A percentile compares a stretch with the other conserved stretches of the same genome.
These are phyloP conservation scores for Rhingia rostrata DNA, from an alignment of 2,888 invertebrate species.

Conservation along the genomic window DNA sequence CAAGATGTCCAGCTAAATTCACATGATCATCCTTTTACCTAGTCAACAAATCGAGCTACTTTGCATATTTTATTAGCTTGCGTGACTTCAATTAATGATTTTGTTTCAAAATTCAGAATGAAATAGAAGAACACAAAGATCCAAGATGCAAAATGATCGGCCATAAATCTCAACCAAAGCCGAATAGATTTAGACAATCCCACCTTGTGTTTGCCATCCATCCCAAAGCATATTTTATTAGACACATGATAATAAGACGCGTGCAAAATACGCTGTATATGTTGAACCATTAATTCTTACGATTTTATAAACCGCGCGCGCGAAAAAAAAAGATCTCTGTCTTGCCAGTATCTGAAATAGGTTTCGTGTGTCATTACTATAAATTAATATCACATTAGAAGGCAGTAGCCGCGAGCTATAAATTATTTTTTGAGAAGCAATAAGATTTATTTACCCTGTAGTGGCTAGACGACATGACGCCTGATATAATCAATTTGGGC, in stretches of 20 bases:
- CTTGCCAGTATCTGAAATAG: neutral
- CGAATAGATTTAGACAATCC: neutral
- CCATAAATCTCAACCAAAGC: conserved; percentile 3
- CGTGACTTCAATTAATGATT: conserved; percentile 19
- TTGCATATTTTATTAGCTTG: conserved; percentile 36
- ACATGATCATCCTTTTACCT: conserved; percentile 5
- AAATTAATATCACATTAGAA: conserved; percentile 11
- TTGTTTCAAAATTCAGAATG: neutral
- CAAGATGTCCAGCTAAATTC: neutral
- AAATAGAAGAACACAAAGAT: neutral
- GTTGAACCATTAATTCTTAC: neutral
- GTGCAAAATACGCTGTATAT: neutral
- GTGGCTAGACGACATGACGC: conserved; percentile 16
- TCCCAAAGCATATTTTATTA: conserved; percentile 7
- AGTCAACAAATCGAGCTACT: neutral
- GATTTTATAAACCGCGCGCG: neutral
- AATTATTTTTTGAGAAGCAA: conserved; percentile 8
- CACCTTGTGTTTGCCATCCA: neutral
- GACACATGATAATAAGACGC: conserved; percentile 32
- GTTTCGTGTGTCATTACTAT: conserved; percentile 1
- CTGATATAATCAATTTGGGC: conserved; percentile 6
- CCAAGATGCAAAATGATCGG: neutral
- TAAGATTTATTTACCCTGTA: conserved; percentile 18
- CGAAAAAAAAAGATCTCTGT: conserved; percentile 6
- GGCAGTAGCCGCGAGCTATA: conserved; percentile 9